These are phyloP conservation scores for Iguana delicatissima DNA, from an alignment of 2,797 vertebrate genomes.

Conservation along the genomic window DNA sequence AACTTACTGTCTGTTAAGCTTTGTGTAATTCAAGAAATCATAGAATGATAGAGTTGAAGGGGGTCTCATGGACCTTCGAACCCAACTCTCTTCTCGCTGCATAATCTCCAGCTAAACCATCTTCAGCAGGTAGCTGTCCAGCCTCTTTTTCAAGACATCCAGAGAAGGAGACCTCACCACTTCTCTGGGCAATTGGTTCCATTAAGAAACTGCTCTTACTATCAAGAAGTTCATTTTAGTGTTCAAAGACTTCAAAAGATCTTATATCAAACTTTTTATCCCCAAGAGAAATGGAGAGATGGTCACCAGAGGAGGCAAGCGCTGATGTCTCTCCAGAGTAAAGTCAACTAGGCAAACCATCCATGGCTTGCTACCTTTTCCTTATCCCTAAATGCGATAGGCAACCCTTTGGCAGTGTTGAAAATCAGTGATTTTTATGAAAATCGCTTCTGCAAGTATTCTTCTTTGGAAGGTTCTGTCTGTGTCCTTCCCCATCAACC, in stretches of 20 bases:
- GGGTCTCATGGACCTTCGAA: too few relatives aligned
- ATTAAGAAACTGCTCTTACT: too few relatives aligned
- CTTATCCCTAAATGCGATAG: neutral
- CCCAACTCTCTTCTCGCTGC: too few relatives aligned
- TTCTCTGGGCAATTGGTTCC: too few relatives aligned
- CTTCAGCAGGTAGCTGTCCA: too few relatives aligned
- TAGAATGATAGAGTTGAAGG: too few relatives aligned
- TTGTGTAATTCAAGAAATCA: too few relatives aligned
- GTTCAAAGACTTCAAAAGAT: too few relatives aligned
- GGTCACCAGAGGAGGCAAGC: neutral
- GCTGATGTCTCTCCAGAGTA: neutral
- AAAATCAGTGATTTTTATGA: neutral
- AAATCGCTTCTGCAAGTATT: neutral
- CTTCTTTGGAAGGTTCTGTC: neutral
- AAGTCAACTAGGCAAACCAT: neutral
- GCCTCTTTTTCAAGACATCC: too few relatives aligned
- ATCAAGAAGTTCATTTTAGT: too few relatives aligned
- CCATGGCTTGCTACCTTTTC: neutral
- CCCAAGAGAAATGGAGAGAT: neutral
- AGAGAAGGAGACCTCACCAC: too few relatives aligned
- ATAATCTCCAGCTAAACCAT: too few relatives aligned
- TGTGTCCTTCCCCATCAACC: neutral
- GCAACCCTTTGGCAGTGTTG: neutral
- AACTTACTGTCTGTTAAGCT: neutral
- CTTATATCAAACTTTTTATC: neutral